These are phyloP conservation scores for Taxidea taxus DNA, from an alignment of 2,113 vertebrate species.

Conservation along the genomic window DNA sequence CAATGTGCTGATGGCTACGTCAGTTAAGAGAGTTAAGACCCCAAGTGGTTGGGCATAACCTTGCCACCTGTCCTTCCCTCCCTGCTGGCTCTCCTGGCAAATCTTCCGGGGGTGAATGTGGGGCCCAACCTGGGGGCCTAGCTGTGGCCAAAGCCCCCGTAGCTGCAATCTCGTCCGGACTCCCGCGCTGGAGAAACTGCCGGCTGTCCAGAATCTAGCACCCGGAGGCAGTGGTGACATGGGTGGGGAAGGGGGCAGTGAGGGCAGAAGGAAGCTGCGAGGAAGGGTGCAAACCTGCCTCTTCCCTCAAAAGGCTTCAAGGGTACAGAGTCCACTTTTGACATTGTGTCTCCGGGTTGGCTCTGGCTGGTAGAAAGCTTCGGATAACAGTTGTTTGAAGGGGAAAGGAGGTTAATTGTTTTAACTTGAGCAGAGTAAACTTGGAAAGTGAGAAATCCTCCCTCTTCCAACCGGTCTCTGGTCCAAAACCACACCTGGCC, in stretches of 20 bases:
- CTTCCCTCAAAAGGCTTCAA: not conserved
- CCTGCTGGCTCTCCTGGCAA: not conserved
- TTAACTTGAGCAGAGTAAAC: constrained; percentile 70
- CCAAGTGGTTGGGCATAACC: not conserved
- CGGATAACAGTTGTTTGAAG: constrained; percentile 74
- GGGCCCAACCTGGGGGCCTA: not conserved
- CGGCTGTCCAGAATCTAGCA: not conserved
- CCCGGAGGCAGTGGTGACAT: not conserved
- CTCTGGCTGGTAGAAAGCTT: not conserved
- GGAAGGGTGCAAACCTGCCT: not conserved
- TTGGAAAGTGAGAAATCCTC: constrained; percentile 75
- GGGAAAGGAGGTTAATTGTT: constrained; percentile 79
- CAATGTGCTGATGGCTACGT: not conserved
- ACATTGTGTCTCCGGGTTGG: not conserved
- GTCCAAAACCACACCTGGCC: constrained; percentile 79
- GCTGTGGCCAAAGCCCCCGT: not conserved
- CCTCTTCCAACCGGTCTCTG: constrained; percentile 58
- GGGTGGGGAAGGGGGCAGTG: not conserved
- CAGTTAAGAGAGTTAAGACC: not conserved
- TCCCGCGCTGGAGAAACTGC: not conserved
- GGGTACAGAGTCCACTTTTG: not conserved
- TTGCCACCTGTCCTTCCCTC: not conserved
- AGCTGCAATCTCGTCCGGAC: not conserved
- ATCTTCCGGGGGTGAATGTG: not conserved
- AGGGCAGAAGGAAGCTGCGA: not conserved